Evolutionary conservation across 2,113 vertebrate species (phyloP), one percentile per base, ranked within the genome.

Genomic region (Ornithorhynchus anatinus): DNA sequence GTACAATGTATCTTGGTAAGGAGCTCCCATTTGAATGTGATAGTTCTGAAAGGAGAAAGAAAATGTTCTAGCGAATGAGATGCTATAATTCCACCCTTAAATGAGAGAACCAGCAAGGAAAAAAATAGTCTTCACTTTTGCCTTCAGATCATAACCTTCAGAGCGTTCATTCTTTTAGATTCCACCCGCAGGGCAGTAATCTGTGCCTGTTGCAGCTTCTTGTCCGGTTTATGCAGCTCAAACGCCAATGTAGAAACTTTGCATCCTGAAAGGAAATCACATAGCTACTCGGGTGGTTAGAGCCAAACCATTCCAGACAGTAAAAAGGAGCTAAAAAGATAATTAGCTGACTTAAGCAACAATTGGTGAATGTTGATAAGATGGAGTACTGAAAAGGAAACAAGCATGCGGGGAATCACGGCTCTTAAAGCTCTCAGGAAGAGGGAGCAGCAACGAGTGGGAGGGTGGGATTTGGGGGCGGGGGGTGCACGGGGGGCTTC

Each of bases 111-210:
- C n/a, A n/a, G n/a, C n/a, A n/a, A n/a, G n/a, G n/a, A n/a, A n/a
- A n/a, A n/a, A n/a, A n/a, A n/a, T n/a, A n/a, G n/a, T n/a, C n/a
- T n/a, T n/a, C n/a, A n/a, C n/a, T n/a, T n/a, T n/a, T n/a, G n/a
- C n/a, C n/a, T n/a, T n/a, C n/a, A n/a, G n/a, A n/a, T n/a, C n/a
- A n/a, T n/a, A n/a, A n/a, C n/a, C n/a, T n/a, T n/a, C n/a, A n/a
- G n/a, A n/a, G n/a, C n/a, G n/a, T n/a, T n/a, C n/a, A n/a, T n/a
- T n/a, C n/a, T n/a, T n/a, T 47, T 20, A n/a, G 8, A 15, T 2
- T 12, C 22, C 7, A 3, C 1, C 25, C 5, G 2, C 0, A 4
- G 31, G 14, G 22, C 29, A 1, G 4, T 17, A 29, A 32, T 17
- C 32, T 12, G 13, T 50, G 33, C 8, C 2, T 22, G 29, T 20